Conservation (phyloP, 2,888 invertebrate species). For the Lepidochrysops patricia region DNA sequence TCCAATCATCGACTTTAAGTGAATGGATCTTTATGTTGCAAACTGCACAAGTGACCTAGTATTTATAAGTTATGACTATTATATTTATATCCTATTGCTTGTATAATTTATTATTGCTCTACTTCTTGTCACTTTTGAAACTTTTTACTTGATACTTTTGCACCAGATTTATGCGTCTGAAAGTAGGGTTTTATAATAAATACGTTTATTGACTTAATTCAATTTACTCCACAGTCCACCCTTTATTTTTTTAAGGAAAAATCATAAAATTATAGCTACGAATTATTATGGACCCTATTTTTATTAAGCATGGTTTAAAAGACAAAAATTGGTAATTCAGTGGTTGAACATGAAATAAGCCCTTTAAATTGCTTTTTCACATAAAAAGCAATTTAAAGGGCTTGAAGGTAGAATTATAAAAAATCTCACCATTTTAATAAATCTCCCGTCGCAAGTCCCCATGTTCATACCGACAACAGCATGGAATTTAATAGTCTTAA, state of each 20-base stretch:
- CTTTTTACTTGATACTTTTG: not conserved
- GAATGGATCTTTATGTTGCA: not conserved
- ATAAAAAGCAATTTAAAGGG: no score
- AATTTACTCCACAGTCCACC: no score
- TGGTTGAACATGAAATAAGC: no score
- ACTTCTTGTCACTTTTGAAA: not conserved
- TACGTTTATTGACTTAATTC: no score
- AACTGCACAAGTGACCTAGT: slow-evolving; percentile 1
- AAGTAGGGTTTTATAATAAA: no score
- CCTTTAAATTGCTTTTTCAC: no score
- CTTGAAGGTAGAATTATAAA: slow-evolving; percentile 13
- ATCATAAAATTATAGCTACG: no score
- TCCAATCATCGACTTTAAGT: not conserved
- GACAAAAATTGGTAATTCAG: no score
- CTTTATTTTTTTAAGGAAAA: no score
- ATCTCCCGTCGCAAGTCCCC: slow-evolving; percentile 54
- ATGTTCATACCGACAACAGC: slow-evolving; percentile 40
- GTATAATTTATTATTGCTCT: not conserved
- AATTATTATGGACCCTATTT: no score
- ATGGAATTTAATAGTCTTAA: slow-evolving; percentile 39
- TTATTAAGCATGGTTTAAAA: no score
- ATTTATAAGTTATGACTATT: not conserved
- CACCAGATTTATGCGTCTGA: no score
- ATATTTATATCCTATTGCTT: not conserved
- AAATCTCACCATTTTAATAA: slow-evolving; percentile 59